Percentiles rank a stretch among this genome's conserved stretches.
phyloP scores from a whole-genome alignment of 2,888 invertebrate genomes.

The Apodemia hepburni region DNA sequence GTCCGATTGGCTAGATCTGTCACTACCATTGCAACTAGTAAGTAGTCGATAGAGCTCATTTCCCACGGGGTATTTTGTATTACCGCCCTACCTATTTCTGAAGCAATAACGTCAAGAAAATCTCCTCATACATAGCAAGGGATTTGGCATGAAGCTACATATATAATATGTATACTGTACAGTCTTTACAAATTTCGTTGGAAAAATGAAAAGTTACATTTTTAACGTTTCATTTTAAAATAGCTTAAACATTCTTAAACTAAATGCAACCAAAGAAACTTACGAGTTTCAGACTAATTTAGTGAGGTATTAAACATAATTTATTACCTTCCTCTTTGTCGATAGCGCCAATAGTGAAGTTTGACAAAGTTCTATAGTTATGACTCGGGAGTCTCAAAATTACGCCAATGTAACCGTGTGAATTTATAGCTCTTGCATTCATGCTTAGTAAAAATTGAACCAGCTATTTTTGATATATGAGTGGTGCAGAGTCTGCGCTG shows the following conservation, averaged over 20 bases:
- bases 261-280: slow-evolving; percentile 16
- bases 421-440: slow-evolving; percentile 28
- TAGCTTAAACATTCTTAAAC: slow-evolving; percentile 16
- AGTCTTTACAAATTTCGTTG: too few relatives aligned
- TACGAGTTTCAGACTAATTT: slow-evolving; percentile 17
- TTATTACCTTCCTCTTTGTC: slow-evolving; percentile 27
- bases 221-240: background rate
- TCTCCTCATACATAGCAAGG: too few relatives aligned
- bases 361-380: slow-evolving; percentile 30
- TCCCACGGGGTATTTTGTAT: too few relatives aligned
- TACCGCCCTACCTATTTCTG: too few relatives aligned
- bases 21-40: too few relatives aligned
- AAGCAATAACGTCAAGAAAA: too few relatives aligned
- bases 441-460: slow-evolving; percentile 26
- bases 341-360: slow-evolving; percentile 24
- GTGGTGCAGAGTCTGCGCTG: slow-evolving; percentile 32
- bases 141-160: too few relatives aligned
- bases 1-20: too few relatives aligned
- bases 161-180: too few relatives aligned
- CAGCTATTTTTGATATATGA: slow-evolving; percentile 38
- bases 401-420: slow-evolving; percentile 19
- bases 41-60: too few relatives aligned
- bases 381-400: slow-evolving; percentile 26
- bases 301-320: slow-evolving; percentile 27
- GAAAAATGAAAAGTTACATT: background rate